Base-by-base conservation (phyloP, 2,888 invertebrate species). In the Drosophila meridionalis region DNA sequence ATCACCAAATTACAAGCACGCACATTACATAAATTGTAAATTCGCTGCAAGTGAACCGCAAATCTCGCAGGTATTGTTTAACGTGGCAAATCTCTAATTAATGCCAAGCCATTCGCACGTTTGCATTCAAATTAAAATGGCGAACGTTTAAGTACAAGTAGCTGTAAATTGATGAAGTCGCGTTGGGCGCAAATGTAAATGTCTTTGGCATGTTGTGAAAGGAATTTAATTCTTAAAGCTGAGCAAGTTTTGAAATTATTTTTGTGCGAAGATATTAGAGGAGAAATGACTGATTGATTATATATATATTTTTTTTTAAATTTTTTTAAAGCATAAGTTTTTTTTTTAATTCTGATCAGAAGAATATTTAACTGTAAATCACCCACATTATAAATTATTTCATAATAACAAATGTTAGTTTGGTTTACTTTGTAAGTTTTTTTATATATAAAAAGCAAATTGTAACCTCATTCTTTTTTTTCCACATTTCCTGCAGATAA, bases 1-100 rank as follows among this genome's bases (percentile, higher is more conserved):
- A 87, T 87, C 90, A 88, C 70, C 83, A 87, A 89, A 90, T 90
- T 87, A 82, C 87, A 81, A 73, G 80, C 90, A 87, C 90, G 87
- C 79, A 87, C 87, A 83, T 76, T 65, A 71, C 78, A 88, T 90
- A 83, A 87, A 87, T 87, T 87, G 75, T 76, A 87, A 89, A 82
- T 84, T 84, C 59, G 57, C 56, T 53, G 47, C 20, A 8, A 36
- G 40, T 28, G 38, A 50, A 20, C 63, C 43, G 58, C 48, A 64
- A 69, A 62, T 67, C 86, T 76, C 81, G 9, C 36, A 38, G 69
- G 71, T 53, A 72, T 78, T 63, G 45, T 52, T 52, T 30, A 56
- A 45, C 26, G 34, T 68, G 69, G 52, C 52, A 65, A 71, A 74
- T 69, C 67, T 63, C 36, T 53, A 66, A 76, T 65, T 62, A 69